Conservation (phyloP, 2,888 invertebrate species). For the Xanthorhoe designata region DNA sequence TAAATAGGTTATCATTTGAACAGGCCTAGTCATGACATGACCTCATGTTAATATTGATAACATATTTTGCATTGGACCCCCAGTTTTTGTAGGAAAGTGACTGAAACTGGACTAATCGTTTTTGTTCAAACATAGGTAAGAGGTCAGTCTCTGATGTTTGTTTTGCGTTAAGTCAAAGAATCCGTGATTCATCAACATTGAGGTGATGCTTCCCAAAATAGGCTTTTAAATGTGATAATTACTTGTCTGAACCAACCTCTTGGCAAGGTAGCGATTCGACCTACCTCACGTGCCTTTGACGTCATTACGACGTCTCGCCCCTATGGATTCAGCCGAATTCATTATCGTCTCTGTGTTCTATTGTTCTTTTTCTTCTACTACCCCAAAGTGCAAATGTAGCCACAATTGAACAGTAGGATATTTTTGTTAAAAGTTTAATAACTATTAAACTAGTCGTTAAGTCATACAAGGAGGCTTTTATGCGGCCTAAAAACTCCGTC, state of each 20-base stretch:
- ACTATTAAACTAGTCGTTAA: no score
- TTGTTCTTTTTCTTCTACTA: not conserved
- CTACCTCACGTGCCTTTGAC: constrained; percentile 64
- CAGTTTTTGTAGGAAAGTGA: not conserved
- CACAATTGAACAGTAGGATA: not conserved
- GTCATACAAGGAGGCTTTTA: no score
- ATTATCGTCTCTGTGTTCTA: not conserved
- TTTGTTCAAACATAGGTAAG: no score
- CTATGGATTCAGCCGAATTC: constrained; percentile 9
- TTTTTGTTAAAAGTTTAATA: not conserved
- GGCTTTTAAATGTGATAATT: constrained; percentile 34
- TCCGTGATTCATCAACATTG: constrained; percentile 24
- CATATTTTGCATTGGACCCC: constrained; percentile 3
- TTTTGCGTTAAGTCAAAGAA: not conserved
- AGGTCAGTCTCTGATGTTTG: not conserved
- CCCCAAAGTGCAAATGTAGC: no score
- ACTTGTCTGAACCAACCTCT: constrained; percentile 42
- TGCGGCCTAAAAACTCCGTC: no score
- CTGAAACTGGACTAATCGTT: not conserved
- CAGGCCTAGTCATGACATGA: constrained; percentile 7
- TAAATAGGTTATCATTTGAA: constrained; percentile 12
- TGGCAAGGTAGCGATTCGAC: constrained; percentile 63
- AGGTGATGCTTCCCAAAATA: constrained; percentile 33
- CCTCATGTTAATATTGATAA: constrained; percentile 24
- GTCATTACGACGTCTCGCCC: constrained; percentile 59